Base-by-base conservation (phyloP, 2,797 vertebrate species). In the Telmatherina bonti region DNA sequence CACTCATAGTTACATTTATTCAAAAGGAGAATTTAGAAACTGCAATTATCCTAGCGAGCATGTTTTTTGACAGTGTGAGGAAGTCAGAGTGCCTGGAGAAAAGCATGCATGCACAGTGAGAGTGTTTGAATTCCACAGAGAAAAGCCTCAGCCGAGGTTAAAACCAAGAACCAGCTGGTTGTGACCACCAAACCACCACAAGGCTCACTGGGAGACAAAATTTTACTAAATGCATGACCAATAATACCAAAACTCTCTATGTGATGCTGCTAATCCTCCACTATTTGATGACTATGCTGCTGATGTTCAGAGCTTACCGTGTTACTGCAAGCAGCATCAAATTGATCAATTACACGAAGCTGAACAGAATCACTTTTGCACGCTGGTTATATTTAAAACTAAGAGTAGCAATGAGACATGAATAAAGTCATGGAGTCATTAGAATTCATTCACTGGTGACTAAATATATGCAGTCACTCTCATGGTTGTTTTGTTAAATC, bases 311-410 rank as follows among this genome's bases (percentile, higher is more conserved):
- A 43, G 18, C 18, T 43, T 43, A 16, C 8, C 20, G 5, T 38
- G 36, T 13, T 38, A 38, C 36, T 59, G 33, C 15, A 27, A n/a
- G 3, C 10, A 35, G 38, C 27, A 3, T 16, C 26, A 16, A 24
- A 49, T 24, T 2, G 3, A 13, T 13, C 16, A 41, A 36, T 36
- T 6, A 41, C 9, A n/a, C n/a, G 43, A n/a, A 20, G 36, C 13
- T 11, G 15, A 41, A 45, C 30, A 7, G 22, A 43, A 26, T 54
- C 26, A 1, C 6, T 53, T 70, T 57, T 60, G 0, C 52, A 72
- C 15, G 45, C 27, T 45, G 26, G 47, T 72, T 5, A 59, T 43
- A 27, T 33, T 49, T 35, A 13, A 56, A 65, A 69, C 22, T 11
- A 22, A 27, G 9, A 3, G 9, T 30, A 15, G 7, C 7, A 22